These are phyloP conservation scores for Rhaphigaster nebulosa DNA, from an alignment of 2,888 invertebrate genomes.

Conservation along the genomic window DNA sequence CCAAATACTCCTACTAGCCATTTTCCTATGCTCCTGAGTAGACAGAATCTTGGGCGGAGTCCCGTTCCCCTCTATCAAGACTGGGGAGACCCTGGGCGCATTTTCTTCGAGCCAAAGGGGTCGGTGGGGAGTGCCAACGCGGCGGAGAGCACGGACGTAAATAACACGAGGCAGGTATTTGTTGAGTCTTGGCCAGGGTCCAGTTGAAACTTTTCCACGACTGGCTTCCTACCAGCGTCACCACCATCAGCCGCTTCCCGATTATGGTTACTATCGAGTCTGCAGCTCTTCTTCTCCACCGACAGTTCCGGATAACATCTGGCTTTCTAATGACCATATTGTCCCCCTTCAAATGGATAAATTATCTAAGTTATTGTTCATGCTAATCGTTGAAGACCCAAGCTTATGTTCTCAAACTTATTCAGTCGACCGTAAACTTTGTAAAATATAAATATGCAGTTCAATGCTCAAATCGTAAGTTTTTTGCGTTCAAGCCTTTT, in stretches of 20 bases:
- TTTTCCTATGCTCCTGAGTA: neutral
- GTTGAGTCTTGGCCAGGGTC: neutral
- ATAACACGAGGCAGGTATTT: slow-evolving; percentile 47
- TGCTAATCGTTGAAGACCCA: too few relatives aligned
- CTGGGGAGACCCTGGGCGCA: neutral
- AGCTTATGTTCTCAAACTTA: too few relatives aligned
- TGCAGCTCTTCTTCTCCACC: neutral
- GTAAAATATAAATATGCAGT: too few relatives aligned
- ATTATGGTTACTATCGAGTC: neutral
- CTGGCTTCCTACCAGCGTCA: neutral
- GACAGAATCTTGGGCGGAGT: neutral
- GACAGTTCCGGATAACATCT: neutral
- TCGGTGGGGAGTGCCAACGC: neutral
- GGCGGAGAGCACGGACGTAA: slow-evolving; percentile 7
- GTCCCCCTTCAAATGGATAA: neutral
- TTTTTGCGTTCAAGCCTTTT: too few relatives aligned
- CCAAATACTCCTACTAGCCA: too few relatives aligned
- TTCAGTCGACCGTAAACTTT: too few relatives aligned
- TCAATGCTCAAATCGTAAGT: too few relatives aligned
- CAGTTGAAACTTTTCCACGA: slow-evolving; percentile 41
- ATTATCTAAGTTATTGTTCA: neutral
- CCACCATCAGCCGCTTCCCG: neutral
- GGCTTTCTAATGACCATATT: neutral
- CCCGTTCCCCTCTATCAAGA: neutral
- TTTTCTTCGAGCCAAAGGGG: neutral